Percentiles rank a stretch among this genome's conserved stretches.
Evolutionary conservation across 2,888 invertebrate genomes (phyloP).

Genomic region (Papilio gigon): DNA sequence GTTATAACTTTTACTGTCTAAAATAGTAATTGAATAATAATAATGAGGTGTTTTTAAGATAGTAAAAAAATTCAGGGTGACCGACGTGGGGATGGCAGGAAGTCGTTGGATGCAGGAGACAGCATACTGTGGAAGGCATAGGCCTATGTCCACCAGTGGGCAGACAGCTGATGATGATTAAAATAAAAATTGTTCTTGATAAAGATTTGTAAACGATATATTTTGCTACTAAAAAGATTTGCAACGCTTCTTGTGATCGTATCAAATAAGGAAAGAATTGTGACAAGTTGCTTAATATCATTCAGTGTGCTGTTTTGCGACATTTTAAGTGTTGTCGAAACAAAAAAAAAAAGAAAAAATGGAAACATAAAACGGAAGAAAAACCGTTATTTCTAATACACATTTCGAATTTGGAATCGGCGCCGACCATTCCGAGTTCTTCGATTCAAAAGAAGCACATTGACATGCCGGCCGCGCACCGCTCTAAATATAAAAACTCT

Average conservation of each 20-base stretch:
- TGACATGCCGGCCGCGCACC: conserved; percentile 75
- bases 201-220: neutral
- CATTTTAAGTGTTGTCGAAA: conserved; percentile 1
- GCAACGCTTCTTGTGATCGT: neutral
- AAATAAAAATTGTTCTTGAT: too few species aligned
- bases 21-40: too few species aligned
- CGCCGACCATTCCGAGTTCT: conserved; percentile 73
- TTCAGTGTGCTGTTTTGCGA: conserved; percentile 8
- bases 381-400: conserved; percentile 65
- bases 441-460: conserved; percentile 78
- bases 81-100: too few species aligned
- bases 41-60: too few species aligned
- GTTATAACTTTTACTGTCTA: too few species aligned
- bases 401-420: conserved; percentile 62
- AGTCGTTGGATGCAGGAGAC: too few species aligned
- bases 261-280: neutral
- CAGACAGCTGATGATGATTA: too few species aligned
- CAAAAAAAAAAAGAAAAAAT: conserved; percentile 8
- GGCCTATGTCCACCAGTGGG: too few species aligned
- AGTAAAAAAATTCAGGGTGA: too few species aligned
- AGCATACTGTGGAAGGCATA: too few species aligned
- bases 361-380: conserved; percentile 39
- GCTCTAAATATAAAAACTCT: conserved; percentile 79
- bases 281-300: neutral
- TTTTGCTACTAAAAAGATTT: neutral